phyloP scores from a whole-genome alignment of 64 coral and sea anemone species.

The Hydrozoanthus tunicans region DNA sequence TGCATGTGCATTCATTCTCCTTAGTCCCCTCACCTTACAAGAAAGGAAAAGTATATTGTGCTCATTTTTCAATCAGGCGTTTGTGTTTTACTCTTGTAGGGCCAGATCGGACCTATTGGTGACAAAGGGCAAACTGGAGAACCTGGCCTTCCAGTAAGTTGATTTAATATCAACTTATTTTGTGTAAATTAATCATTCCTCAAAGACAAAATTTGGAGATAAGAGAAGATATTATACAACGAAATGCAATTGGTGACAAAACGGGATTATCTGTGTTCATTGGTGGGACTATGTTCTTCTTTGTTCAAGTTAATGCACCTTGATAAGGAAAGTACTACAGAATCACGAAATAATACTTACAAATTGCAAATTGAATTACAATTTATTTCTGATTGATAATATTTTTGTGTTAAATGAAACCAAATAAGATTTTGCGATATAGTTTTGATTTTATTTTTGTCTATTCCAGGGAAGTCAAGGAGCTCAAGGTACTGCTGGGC shows the following conservation, averaged over 20 bases:
- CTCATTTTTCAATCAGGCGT: not conserved
- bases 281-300: no score
- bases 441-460: not conserved
- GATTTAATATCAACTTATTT: not conserved
- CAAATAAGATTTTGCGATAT: not conserved
- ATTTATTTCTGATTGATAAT: not conserved
- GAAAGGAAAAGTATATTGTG: no score
- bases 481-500: not conserved
- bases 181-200: not conserved
- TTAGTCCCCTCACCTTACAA: no score
- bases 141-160: constrained; percentile 5
- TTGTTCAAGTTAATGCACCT: no score
- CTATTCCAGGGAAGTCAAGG: not conserved
- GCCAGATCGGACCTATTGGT: not conserved
- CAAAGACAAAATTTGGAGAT: no score
- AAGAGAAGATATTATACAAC: not conserved
- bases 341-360: no score
- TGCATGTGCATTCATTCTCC: no score
- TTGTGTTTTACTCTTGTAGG: not conserved
- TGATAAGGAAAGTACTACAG: no score
- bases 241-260: not conserved
- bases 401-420: not conserved
- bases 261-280: no score
- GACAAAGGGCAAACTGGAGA: not conserved
- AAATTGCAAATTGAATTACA: no score